Base-by-base conservation (phyloP, 1,140 invertebrate genomes). In the Dufourea novaeangliae region DNA sequence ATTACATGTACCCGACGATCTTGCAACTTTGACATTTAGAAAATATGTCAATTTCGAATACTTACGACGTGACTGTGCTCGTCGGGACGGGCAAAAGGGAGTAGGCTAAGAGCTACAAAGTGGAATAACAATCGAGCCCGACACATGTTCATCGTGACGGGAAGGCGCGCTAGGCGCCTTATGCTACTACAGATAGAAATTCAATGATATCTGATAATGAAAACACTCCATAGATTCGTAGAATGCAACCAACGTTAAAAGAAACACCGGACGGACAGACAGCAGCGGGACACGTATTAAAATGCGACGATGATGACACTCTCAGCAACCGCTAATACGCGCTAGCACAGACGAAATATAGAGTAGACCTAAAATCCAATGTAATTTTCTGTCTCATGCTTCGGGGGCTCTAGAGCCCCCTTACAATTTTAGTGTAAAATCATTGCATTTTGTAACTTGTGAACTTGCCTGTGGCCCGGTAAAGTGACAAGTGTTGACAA, bases 21-120 rank as follows among this genome's bases (percentile, higher is more conserved):
- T 37, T 75, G 25, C 3, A 56, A 37, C 25, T 63, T 72, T 79
- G 50, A 79, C 54, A 78, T 64, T 74, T 73, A 4, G 1, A 62
- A 71, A 82, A 66, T 56, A 27, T 66, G 69, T 57, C 29, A 62
- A 66, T 69, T 52, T 20, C 0, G 20, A 39, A 37, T 85, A 94
- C 94, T 94, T 91, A 95, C 94, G 73, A 93, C 86, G 85, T 95
- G 94, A 88, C 90, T 93, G 83, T 95, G 94, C 85, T 95, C 94
- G 85, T 95, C 94, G 29, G 93, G 90, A 73, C 82, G 86, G 72
- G 89, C 90, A 32, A 84, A 66, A 27, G 86, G 85, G 44, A 92
- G 78, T 66, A 89, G 82, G 69, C 81, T 76, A 78, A 90, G 79
- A 46, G 84, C 86, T 80, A 92, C 74, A 79, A 90, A 84, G 77